Evolutionary conservation across 1,140 invertebrate genomes (phyloP), one percentile per base, ranked within the genome.

Genomic region (Danaus melanippus): DNA sequence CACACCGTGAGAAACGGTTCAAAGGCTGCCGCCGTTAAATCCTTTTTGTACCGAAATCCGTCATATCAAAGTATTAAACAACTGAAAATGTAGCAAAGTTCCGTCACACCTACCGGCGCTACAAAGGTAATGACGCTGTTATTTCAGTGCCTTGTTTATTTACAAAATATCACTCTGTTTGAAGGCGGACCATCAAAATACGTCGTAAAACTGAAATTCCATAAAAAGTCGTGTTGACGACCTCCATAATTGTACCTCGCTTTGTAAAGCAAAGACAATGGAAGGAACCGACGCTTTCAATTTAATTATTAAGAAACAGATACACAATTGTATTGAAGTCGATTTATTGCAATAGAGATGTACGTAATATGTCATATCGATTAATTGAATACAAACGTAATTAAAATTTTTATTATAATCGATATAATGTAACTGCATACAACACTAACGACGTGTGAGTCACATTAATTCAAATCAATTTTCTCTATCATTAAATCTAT

Each of bases 171-270:
- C 83, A 86, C 75, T 86, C 77, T 71, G 83, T 86, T 86, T 86
- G 83, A 86, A 86, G 81, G 81, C 81, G 83, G 76, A 84, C 84
- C 84, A 86, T 86, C 84, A 86, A 84, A 83, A 84, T 86, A 81
- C 72, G 71, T 81, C 79, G 77, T 86, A 81, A 86, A 86, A 57
- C 69, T 79, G 73, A 74, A 85, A 84, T 86, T 84, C 84, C 81
- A 84, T 84, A 86, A 86, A 84, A 86, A 86, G 83, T 83, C 81
- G 77, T 86, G 83, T 84, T 86, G 79, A 86, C 79, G 83, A 86
- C 79, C 83, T 78, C 79, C 71, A 69, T 84, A 84, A 84, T 86
- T 84, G 83, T 75, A 77, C 70, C 62, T 61, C 62, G 73, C 68
- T 83, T 81, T 80, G 79, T 74, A 44, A 71, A 71, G 74, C 80